These are phyloP conservation scores for Cephalophus harveyi DNA, from an alignment of 2,113 vertebrate species.

Conservation along the genomic window DNA sequence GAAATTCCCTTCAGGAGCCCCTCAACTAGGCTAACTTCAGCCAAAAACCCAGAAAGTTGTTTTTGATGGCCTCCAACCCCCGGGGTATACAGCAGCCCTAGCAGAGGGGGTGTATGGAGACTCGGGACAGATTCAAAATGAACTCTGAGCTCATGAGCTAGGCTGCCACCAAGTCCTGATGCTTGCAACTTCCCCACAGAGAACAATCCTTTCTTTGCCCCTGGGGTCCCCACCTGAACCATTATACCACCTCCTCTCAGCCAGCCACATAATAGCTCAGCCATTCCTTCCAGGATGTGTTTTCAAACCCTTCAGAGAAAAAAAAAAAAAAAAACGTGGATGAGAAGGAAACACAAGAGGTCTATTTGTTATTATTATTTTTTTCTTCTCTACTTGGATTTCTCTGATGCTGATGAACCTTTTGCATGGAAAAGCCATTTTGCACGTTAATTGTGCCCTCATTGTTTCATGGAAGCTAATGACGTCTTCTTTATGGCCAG, in stretches of 20 bases:
- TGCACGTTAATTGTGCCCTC: not conserved
- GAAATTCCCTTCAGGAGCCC: not conserved
- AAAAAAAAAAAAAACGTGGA: not conserved
- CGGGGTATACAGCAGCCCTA: accelerated
- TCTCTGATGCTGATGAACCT: not conserved
- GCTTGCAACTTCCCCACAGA: not conserved
- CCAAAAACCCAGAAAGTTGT: not conserved
- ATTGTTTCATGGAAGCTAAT: not conserved
- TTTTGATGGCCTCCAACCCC: accelerated
- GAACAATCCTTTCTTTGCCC: not conserved
- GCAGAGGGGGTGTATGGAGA: not conserved
- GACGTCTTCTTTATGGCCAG: not conserved
- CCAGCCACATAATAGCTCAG: not conserved
- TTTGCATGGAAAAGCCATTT: not conserved
- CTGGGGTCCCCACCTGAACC: not conserved
- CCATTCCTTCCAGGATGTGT: not conserved
- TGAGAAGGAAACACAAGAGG: not conserved
- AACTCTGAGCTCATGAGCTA: not conserved
- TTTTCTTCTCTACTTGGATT: not conserved
- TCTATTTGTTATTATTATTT: not conserved
- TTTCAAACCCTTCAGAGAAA: not conserved
- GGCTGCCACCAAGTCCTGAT: not conserved
- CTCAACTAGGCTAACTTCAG: not conserved
- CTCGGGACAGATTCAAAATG: not conserved
- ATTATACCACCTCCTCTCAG: not conserved